Conservation (phyloP, 2,113 vertebrate species). For the Colius striatus region DNA sequence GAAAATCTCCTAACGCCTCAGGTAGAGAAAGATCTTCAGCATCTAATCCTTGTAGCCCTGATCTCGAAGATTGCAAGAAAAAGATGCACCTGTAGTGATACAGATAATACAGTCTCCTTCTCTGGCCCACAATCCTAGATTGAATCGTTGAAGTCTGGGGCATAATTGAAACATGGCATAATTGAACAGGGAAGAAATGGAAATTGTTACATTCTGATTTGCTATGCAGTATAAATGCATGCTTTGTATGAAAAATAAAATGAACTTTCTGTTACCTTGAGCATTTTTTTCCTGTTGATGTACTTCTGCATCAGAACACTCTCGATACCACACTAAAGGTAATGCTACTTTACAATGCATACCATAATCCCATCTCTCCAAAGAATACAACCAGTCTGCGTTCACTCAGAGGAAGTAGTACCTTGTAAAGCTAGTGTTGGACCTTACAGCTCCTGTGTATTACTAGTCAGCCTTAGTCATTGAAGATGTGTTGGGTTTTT, state of each 20-base stretch:
- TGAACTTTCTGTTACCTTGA: not conserved
- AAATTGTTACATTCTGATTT: not conserved
- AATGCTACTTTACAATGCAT: fast-evolving
- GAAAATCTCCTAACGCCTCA: not conserved
- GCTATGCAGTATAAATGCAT: not conserved
- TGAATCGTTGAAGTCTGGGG: not conserved
- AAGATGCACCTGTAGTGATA: not conserved
- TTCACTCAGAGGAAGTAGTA: not conserved
- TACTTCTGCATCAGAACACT: not conserved
- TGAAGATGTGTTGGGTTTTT: not conserved
- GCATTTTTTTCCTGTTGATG: not conserved
- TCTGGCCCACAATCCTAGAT: not conserved
- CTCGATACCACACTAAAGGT: not conserved
- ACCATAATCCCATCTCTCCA: fast-evolving
- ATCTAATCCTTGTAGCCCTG: not conserved
- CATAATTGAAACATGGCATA: not conserved
- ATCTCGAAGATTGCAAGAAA: not conserved
- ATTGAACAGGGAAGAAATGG: not conserved
- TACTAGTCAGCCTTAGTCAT: not conserved
- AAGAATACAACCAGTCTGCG: not conserved
- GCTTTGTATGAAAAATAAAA: not conserved
- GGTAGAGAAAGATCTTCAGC: not conserved
- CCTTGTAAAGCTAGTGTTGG: not conserved
- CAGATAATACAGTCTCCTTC: not conserved
- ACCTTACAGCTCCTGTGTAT: not conserved